Evolutionary conservation across 2,888 invertebrate genomes (phyloP), one percentile per base, ranked within the genome.

Genomic region (Idaea dimidiata): DNA sequence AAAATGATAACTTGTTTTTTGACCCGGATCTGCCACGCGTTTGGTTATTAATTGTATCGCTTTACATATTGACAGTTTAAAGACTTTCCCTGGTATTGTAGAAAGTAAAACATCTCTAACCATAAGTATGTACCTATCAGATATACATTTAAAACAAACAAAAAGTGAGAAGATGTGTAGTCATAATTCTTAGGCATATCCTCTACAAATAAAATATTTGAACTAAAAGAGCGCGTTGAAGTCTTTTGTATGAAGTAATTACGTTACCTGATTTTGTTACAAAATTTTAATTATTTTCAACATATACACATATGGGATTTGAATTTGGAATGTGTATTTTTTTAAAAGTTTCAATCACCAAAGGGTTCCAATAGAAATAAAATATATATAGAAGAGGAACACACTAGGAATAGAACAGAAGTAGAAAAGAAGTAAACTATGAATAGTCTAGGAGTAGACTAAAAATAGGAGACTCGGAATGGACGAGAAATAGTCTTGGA

Each of bases 21-120:
- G 86, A 89, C 88, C 88, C 88, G 89, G 88, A 89, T 86, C 80
- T 86, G 77, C 74, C 81, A 82, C 78, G 81, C 81, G 79, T 78
- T 72, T 73, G 69, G 58, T 59, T 62, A 55, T 59, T 54, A 43
- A 59, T 54, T 31, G 43, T 58, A 33, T 62, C 31, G 56, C 31
- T 63, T 61, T 58, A 60, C 57, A 62, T 55, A 57, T 31, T 17
- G 54, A 55, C 53, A 17, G 31, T 59, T n/a, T 61, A 6, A 57
- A 53, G 62, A 59, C 66, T 66, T 62, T 62, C 57, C 60, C 60
- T 58, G 14, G 24, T 24, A 57, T 14, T 60, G 31, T 56, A 1
- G 16, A 43, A 60, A 56, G 55, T 32, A 60, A 60, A 43, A 43
- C 10, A 10, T 43, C 43, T 43, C 43, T 43, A 43, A 43, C 10